phyloP scores from a whole-genome alignment of 2,888 invertebrate species.

The Mesorhabditis belari region DNA sequence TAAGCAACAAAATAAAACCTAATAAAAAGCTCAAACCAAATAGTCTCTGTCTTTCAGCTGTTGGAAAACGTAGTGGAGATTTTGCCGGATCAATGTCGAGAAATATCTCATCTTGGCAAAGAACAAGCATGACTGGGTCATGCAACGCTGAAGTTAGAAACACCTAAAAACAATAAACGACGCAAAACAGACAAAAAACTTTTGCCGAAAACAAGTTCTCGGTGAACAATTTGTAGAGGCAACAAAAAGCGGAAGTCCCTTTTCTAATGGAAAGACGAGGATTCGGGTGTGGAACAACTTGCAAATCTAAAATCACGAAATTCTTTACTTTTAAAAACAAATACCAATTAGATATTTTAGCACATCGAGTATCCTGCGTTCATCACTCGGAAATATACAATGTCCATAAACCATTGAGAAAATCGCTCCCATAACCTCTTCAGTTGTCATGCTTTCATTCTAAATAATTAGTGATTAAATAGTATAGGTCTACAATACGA shows the following conservation, averaged over 20 bases:
- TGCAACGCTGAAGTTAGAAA: conserved; percentile 86
- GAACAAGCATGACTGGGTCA: conserved; percentile 76
- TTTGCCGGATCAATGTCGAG: conserved; percentile 86
- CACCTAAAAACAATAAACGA: conserved; percentile 55
- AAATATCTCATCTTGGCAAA: conserved; percentile 83
- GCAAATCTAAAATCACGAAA: too few relatives aligned
- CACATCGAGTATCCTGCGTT: neutral
- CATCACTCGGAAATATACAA: conserved; percentile 25
- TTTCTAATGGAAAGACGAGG: conserved; percentile 68
- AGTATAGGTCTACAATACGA: neutral
- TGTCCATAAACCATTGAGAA: conserved; percentile 35
- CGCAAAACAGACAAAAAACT: conserved; percentile 15
- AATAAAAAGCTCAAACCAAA: too few relatives aligned
- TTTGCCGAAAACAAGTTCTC: conserved; percentile 84
- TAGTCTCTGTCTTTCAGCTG: conserved; percentile 56
- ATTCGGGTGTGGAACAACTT: conserved; percentile 64
- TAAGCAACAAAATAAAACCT: too few relatives aligned
- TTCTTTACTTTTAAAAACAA: conserved; percentile 58
- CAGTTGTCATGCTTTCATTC: neutral
- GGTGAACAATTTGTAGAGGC: conserved; percentile 77
- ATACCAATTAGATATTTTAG: conserved; percentile 61
- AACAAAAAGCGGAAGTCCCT: conserved; percentile 78
- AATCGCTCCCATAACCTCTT: conserved; percentile 2
- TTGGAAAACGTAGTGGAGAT: conserved; percentile 67
- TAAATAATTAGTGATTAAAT: neutral